A percentile compares a stretch with the other conserved stretches of the same genome.
These are phyloP conservation scores for Sebastes kiyomatsui DNA, from an alignment of 2,797 vertebrate genomes.

Conservation along the genomic window DNA sequence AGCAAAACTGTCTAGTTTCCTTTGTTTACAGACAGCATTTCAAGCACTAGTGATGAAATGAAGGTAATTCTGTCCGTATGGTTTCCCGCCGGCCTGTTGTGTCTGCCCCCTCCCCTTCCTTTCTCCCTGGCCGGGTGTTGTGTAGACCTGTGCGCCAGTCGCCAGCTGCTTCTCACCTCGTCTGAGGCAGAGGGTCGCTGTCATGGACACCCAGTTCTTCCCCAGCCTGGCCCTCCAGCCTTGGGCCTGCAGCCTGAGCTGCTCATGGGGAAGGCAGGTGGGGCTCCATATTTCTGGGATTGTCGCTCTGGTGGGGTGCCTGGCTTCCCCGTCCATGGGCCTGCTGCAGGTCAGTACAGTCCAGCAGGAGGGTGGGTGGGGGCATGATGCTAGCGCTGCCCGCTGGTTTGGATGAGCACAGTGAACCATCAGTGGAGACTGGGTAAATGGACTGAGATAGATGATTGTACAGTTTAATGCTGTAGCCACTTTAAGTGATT, in stretches of 20 bases:
- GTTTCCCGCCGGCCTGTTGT: constrained; percentile 76
- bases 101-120: constrained; percentile 70
- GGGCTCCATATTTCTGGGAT: constrained; percentile 85
- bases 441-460: constrained; percentile 49
- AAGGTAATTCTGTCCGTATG: constrained; percentile 77
- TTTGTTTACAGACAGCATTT: constrained; percentile 38
- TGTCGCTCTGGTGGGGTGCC: constrained; percentile 82
- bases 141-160: constrained; percentile 85
- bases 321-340: constrained; percentile 82
- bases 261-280: constrained; percentile 83
- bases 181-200: constrained; percentile 84
- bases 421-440: constrained; percentile 42
- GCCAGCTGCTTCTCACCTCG: constrained; percentile 84
- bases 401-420: constrained; percentile 55
- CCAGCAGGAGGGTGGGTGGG: constrained; percentile 70
- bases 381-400: constrained; percentile 44
- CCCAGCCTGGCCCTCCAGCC: constrained; percentile 80
- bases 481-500: constrained; percentile 11
- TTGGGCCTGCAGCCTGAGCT: constrained; percentile 84
- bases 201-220: constrained; percentile 81
- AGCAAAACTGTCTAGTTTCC: constrained; percentile 17
- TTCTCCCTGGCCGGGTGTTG: constrained; percentile 67
- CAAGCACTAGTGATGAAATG: constrained; percentile 39
- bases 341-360: constrained; percentile 85
- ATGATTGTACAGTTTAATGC: constrained; percentile 35